phyloP scores from a whole-genome alignment of 2,797 vertebrate species.

The Tenualosa ilisha region DNA sequence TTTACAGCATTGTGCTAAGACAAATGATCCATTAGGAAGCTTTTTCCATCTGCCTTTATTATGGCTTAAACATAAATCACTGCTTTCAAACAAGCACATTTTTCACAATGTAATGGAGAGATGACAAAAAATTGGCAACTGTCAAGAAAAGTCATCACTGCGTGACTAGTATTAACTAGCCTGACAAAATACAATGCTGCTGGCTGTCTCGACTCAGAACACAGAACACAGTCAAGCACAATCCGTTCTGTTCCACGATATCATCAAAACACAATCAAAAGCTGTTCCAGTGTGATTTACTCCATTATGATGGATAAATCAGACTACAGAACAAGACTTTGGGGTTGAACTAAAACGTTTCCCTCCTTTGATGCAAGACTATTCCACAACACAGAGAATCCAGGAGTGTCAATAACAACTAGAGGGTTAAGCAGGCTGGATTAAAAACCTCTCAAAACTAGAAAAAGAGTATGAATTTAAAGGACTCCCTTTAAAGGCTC shows the following conservation, averaged over 20 bases:
- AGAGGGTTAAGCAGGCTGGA: neutral
- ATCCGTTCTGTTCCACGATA: neutral
- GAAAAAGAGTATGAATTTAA: too few relatives aligned
- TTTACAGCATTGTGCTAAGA: neutral
- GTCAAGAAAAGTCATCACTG: neutral
- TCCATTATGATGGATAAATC: neutral
- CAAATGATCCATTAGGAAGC: neutral
- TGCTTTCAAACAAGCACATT: neutral
- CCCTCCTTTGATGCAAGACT: neutral
- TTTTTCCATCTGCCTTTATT: neutral
- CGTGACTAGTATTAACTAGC: neutral
- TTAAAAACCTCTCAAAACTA: neutral
- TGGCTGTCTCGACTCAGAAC: neutral
- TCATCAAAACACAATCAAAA: constrained; percentile 4
- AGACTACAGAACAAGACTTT: neutral
- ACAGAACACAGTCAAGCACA: neutral
- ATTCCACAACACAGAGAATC: neutral
- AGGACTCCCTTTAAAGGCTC: too few relatives aligned
- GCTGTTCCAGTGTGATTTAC: neutral
- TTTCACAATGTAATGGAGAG: neutral
- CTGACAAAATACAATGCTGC: neutral
- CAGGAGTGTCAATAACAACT: neutral
- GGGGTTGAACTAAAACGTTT: neutral
- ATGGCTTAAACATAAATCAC: neutral
- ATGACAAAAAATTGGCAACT: neutral